Conservation (phyloP, 2,888 invertebrate genomes). For the Polydrusus tereticollis region DNA sequence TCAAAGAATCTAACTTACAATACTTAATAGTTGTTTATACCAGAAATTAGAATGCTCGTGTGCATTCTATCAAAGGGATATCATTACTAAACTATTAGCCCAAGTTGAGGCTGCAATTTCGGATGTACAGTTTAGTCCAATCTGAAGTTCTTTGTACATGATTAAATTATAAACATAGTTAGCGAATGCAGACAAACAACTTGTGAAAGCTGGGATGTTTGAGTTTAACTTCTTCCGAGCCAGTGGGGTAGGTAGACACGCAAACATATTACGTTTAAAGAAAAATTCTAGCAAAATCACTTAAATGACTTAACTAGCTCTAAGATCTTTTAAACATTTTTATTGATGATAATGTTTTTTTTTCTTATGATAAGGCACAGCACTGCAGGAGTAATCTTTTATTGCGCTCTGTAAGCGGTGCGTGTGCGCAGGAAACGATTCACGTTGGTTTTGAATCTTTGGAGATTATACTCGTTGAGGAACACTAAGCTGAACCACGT, state of each 20-base stretch:
- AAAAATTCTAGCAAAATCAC: too few species aligned
- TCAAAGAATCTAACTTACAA: neutral
- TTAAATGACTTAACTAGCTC: neutral
- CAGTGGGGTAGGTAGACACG: neutral
- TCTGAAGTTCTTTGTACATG: slow-evolving; percentile 31
- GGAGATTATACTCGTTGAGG: too few species aligned
- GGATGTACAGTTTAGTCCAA: slow-evolving; percentile 16
- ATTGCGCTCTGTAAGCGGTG: too few species aligned
- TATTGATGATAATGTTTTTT: too few species aligned
- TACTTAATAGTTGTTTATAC: neutral
- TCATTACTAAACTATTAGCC: slow-evolving; percentile 28
- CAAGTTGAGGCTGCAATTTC: slow-evolving; percentile 21
- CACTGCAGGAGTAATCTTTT: too few species aligned
- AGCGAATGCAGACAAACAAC: slow-evolving; percentile 23
- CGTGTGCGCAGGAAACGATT: too few species aligned
- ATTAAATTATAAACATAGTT: slow-evolving; percentile 34
- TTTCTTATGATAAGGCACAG: too few species aligned
- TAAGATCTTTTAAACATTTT: too few species aligned
- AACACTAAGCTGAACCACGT: too few species aligned
- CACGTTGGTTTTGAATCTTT: too few species aligned
- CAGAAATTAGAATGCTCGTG: neutral
- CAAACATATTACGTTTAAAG: neutral
- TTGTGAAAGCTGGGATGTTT: slow-evolving; percentile 23
- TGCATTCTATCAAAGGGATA: slow-evolving; percentile 28
- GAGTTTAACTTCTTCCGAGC: slow-evolving; percentile 7